Evolutionary conservation across 2,113 vertebrate genomes (phyloP).

Genomic region (Plecturocebus donacophilus): DNA sequence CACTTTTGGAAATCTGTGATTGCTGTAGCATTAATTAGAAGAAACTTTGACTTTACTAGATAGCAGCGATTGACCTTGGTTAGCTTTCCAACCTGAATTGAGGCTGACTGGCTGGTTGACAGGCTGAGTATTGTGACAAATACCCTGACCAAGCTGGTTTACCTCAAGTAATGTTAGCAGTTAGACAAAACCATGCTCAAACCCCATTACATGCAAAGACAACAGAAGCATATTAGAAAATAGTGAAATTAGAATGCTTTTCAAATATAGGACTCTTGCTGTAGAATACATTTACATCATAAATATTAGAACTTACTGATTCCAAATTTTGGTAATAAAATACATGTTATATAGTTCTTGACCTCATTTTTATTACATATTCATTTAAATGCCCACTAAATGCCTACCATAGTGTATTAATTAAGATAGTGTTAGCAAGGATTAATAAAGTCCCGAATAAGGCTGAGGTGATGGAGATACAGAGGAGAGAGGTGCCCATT

Average conservation of each 20-base stretch:
- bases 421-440: not conserved
- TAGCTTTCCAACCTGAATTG: not conserved
- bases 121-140: not conserved
- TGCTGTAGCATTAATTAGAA: not conserved
- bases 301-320: not conserved
- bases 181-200: not conserved
- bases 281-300: not conserved
- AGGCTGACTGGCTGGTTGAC: not conserved
- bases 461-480: not conserved
- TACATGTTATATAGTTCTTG: not conserved
- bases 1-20: constrained; percentile 3
- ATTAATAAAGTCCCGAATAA: not conserved
- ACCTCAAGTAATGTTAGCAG: not conserved
- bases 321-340: not conserved
- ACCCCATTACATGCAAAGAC: not conserved
- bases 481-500: not conserved
- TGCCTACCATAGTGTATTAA: not conserved
- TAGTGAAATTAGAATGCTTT: not conserved
- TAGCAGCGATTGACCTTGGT: not conserved
- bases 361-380: not conserved
- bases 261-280: not conserved
- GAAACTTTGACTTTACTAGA: constrained; percentile 28
- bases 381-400: not conserved
- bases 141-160: not conserved
- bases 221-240: not conserved